Evolutionary conservation across 1,140 invertebrate genomes (phyloP), one percentile per base, ranked within the genome.

Genomic region (Listronotus bonariensis): DNA sequence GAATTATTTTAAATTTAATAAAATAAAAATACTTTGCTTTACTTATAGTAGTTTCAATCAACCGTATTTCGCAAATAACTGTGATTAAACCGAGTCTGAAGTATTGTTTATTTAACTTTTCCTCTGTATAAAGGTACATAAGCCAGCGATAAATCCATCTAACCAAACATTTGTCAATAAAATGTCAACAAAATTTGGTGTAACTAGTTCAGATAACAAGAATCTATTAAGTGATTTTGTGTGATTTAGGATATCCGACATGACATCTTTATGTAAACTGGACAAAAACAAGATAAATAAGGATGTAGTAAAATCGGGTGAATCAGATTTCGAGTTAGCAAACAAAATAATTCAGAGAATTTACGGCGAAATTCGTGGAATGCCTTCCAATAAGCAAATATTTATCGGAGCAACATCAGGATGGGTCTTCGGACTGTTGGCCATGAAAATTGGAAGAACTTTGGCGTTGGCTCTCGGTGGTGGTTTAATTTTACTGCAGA

Each of bases 391-490:
- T 46, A 41, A 46, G 12, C 46, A 63, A 62, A 59, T 62, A 9
- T 14, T 59, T n/a, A 45, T 53, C 15, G 38, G 41, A 31, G 55
- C 32, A 7, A 56, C 41, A 9, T 48, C 34, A 17, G 49, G 40
- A 94, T 46, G 93, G 92, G 79, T 89, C 18, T 92, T 93, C 61
- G 94, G 94, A 41, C 93, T 90, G 77, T 78, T 95, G 36, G 89
- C 91, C 69, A 91, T 93, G 85, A 96, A 95, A 85, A 86, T 96
- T 70, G 93, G 93, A 11, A 96, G 95, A 84, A 81, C 90, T 62
- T 91, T 91, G 45, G 93, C 93, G 9, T 87, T 92, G 58, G 90
- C 92, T 10, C 78, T 96, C 62, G 95, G 94, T 65, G 90, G 92
- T 61, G 89, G 92, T 65, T 88, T 96, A 36, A 89, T 97, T 69